Percentiles rank a stretch among this genome's conserved stretches.
phyloP scores from a whole-genome alignment of 2,797 vertebrate genomes.

The Gymnothorax javanicus region DNA sequence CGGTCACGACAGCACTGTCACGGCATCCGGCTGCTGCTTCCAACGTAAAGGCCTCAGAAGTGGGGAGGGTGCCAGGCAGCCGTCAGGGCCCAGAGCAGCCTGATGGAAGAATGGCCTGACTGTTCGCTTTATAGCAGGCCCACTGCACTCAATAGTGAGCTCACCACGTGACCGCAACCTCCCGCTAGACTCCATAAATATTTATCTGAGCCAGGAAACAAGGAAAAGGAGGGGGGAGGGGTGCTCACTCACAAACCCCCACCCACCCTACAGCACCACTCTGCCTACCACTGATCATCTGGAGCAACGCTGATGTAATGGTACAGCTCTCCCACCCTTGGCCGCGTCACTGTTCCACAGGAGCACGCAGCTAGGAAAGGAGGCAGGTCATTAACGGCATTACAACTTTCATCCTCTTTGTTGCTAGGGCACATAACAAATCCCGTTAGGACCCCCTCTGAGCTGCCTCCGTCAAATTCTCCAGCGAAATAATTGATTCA shows the following conservation, averaged over 20 bases:
- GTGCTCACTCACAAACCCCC: background rate
- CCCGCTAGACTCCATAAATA: background rate
- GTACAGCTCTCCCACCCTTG: slow-evolving; percentile 35
- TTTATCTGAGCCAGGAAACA: background rate
- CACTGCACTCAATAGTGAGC: background rate
- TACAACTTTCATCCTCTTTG: slow-evolving; percentile 51
- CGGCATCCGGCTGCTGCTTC: background rate
- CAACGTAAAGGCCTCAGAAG: background rate
- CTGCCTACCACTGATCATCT: background rate
- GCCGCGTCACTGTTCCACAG: slow-evolving; percentile 22
- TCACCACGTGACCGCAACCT: background rate
- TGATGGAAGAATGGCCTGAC: background rate
- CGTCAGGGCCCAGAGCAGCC: background rate
- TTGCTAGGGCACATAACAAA: slow-evolving; percentile 43
- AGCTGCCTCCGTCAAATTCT: slow-evolving; percentile 28
- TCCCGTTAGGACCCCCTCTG: slow-evolving; percentile 36
- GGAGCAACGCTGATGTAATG: background rate
- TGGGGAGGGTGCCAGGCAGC: background rate
- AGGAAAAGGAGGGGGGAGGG: background rate
- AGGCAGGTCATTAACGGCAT: slow-evolving; percentile 52
- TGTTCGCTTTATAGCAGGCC: background rate
- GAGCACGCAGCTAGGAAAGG: slow-evolving; percentile 23
- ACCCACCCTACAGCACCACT: background rate
- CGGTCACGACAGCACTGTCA: background rate
- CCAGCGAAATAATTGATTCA: slow-evolving; percentile 16